Evolutionary conservation across 2,797 vertebrate genomes (phyloP).

Genomic region (Labeo calbasu): DNA sequence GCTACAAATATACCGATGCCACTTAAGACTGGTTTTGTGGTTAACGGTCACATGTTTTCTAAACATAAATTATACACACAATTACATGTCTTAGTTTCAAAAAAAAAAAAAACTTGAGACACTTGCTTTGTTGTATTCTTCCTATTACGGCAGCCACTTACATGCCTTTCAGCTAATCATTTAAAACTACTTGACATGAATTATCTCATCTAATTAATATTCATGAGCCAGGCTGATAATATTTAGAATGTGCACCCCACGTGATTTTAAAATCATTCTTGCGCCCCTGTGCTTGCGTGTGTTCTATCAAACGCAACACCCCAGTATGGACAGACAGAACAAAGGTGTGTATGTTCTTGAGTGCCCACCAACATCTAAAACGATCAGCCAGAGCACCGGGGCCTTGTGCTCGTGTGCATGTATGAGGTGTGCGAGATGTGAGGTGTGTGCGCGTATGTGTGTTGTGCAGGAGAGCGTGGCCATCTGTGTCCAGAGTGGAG

Average conservation of each 20-base stretch:
- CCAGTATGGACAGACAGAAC: constrained; percentile 47
- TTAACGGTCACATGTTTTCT: no score
- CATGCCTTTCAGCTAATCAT: not conserved
- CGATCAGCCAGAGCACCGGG: constrained; percentile 51
- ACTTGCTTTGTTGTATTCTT: not conserved
- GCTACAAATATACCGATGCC: no score
- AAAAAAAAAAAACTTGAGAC: not conserved
- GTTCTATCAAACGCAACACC: constrained; percentile 32
- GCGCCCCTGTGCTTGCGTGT: not conserved
- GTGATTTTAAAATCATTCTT: not conserved
- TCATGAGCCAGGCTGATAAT: not conserved
- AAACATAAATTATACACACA: no score
- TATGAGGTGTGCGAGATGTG: constrained; percentile 34
- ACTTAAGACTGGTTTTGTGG: no score
- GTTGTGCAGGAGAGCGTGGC: constrained; percentile 77
- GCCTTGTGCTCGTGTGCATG: constrained; percentile 63
- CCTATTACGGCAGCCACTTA: not conserved
- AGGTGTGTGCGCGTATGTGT: constrained; percentile 55
- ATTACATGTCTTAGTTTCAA: not conserved
- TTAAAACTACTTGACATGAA: not conserved
- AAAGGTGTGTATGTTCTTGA: constrained; percentile 37
- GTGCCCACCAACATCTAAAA: constrained; percentile 47
- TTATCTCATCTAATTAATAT: not conserved
- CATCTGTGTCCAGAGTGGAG: constrained; percentile 88
- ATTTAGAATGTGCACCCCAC: not conserved